phyloP scores from a whole-genome alignment of 2,113 vertebrate species.

The human region GRCh38 chr2:139305001-139305500 shows the following conservation, averaged over 20 bases:
- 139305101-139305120: not conserved
- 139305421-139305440: not conserved
- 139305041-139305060: not conserved
- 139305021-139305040: rapidly evolving
- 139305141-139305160: not conserved
- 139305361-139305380: not conserved
- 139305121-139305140: not conserved
- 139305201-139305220: not conserved
- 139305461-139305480: not conserved
- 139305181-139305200: not conserved
- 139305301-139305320: not conserved
- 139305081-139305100: not conserved
- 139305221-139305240: not conserved
- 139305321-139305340: not conserved
- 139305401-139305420: not conserved
- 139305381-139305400: not conserved
- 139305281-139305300: not conserved
- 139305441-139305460: not conserved
- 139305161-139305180: not conserved
- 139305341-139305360: not conserved
- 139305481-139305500: not conserved
- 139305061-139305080: not conserved
- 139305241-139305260: not conserved
- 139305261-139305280: not conserved
- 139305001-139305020: not conserved